These are phyloP conservation scores for Vicugna pacos DNA, from an alignment of 2,113 vertebrate species.

Conservation along the genomic window DNA sequence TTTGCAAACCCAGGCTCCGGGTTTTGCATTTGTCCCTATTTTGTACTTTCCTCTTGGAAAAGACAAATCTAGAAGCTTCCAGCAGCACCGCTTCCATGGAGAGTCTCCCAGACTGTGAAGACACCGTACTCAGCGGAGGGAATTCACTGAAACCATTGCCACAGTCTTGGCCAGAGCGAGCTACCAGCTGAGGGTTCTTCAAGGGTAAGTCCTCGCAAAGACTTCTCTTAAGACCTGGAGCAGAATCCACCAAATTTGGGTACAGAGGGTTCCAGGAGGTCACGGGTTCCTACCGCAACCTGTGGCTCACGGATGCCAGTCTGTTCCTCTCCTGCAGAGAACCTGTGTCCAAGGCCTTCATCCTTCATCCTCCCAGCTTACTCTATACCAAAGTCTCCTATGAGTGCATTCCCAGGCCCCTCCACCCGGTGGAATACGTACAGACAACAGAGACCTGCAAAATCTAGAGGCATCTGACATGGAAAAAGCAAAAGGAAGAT, in stretches of 20 bases:
- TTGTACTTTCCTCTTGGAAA: not conserved
- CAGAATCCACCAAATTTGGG: not conserved
- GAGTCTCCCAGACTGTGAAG: not conserved
- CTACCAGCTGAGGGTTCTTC: not conserved
- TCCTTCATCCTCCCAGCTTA: not conserved
- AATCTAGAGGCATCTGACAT: not conserved
- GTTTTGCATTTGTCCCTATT: not conserved
- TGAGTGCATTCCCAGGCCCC: fast-evolving
- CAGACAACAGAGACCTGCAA: fast-evolving
- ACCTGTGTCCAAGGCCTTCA: not conserved
- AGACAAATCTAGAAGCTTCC: not conserved
- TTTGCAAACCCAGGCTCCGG: not conserved
- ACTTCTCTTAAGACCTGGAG: not conserved
- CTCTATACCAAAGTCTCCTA: not conserved
- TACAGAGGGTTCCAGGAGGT: not conserved
- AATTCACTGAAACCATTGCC: not conserved
- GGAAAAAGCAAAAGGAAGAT: not conserved
- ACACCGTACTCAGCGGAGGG: not conserved
- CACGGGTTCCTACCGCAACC: not conserved
- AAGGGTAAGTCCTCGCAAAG: not conserved
- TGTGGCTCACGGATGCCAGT: not conserved
- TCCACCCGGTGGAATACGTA: not conserved
- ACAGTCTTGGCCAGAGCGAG: not conserved
- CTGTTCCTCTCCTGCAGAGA: not conserved
- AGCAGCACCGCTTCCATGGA: not conserved